Conservation (phyloP, 2,113 vertebrate species). For the Phyllostomus hastatus region DNA sequence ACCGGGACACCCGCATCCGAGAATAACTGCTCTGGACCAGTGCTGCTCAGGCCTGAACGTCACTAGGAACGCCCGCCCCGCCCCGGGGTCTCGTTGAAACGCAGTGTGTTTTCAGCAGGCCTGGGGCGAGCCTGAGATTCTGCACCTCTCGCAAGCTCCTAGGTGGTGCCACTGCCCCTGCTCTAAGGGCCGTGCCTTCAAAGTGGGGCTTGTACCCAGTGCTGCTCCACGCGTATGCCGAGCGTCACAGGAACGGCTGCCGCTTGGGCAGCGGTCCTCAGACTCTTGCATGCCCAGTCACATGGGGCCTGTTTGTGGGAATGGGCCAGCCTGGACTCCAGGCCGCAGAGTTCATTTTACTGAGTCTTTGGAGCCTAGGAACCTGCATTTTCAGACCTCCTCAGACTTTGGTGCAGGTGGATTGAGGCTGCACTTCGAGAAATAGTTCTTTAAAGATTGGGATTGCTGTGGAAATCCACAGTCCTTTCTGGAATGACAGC, state of each 20-base stretch:
- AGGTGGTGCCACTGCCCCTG: background rate
- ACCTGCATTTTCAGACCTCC: background rate
- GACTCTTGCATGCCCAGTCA: background rate
- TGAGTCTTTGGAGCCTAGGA: background rate
- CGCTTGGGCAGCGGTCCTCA: background rate
- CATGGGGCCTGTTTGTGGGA: background rate
- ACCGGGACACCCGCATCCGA: background rate
- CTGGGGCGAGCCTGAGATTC: background rate
- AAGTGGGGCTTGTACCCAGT: background rate
- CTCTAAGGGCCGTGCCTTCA: background rate
- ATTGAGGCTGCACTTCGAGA: background rate
- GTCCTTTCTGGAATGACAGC: background rate
- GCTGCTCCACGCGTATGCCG: background rate
- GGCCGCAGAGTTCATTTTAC: background rate
- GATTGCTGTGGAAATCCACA: background rate
- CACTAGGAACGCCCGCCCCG: background rate
- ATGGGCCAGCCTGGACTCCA: background rate
- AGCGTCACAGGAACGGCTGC: background rate
- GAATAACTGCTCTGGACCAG: background rate
- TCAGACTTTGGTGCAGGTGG: background rate
- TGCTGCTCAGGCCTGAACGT: background rate
- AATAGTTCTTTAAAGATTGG: slow-evolving; percentile 6
- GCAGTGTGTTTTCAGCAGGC: background rate
- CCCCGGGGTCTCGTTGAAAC: background rate
- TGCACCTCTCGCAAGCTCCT: background rate